Evolutionary conservation across 2,113 vertebrate species (phyloP), one percentile per base, ranked within the genome.

Genomic region (Engraulis encrasicolus): DNA sequence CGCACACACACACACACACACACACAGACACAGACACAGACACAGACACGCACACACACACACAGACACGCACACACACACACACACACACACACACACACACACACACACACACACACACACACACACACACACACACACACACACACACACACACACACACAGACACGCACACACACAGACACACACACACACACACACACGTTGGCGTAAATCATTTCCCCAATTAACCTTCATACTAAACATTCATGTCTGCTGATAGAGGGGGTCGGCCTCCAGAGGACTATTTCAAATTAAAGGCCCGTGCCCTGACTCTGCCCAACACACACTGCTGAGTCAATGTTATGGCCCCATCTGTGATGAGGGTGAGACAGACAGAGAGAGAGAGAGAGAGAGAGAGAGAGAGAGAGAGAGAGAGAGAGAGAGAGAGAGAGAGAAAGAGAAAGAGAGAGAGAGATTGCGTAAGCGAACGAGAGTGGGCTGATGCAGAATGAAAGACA

Each of bases 161-260:
- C 12, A 52, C 15, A 52, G 17, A 52, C 50, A 52, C 50, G 20
- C 50, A 52, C 50, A 52, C 50, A 52, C 50, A 52, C 50, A 52
- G 17, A 52, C 50, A 54, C 15, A n/a, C n/a, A n/a, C n/a, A n/a
- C n/a, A n/a, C n/a, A n/a, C n/a, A n/a, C n/a, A n/a, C n/a, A n/a
- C n/a, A n/a, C n/a, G 12, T 74, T 34, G 31, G 66, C 15, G 27
- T 74, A 12, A 74, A 74, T 74, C 66, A 74, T 34, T 34, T 36
- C 27, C 15, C 27, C 66, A 74, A 74, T 74, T 74, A 74, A 74
- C 66, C 66, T 74, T 34, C 66, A 34, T 36, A 14, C 66, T 74
- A 74, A 74, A 34, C 66, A 74, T 74, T 74, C 66, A 74, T 74
- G 27, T 74, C 66, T 74, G 27, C 11, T 74, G 27, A 34, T 74